Evolutionary conservation across 2,113 vertebrate species (phyloP), one percentile per base, ranked within the genome.

Genomic region (Nanorana parkeri): DNA sequence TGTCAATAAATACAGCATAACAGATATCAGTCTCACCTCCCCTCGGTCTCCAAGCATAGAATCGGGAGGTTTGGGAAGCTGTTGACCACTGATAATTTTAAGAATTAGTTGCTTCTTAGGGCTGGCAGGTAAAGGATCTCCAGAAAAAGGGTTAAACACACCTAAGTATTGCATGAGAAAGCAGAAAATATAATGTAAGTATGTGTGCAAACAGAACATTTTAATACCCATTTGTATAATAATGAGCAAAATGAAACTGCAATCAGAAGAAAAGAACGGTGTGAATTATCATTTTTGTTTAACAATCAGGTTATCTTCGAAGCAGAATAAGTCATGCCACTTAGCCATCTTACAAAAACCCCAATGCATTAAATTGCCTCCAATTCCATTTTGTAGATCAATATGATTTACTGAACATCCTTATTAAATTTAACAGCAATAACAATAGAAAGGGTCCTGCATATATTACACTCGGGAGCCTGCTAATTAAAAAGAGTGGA

Each of bases 21-120:
- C 41, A 47, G 26, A 73, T 6, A 23, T 15, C 17, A 32, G 51
- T n/a, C 85, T 92, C 85, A 99, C 97, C 96, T 99, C 98, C 84
- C 98, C 97, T 83, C 97, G 94, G 91, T 99, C 98, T 68, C 98
- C 97, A 85, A 99, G 88, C 97, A 99, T 95, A 2, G 97, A 98
- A 87, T 99, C 97, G 23, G 98, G 97, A 69, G 98, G 98, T 87
- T 99, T 99, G 51, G 97, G 98, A 28, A 99, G 92, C 83, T 99
- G 98, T 81, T 99, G 98, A 21, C 98, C 98, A 78, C 98, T 99
- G 89, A 99, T 98, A 89, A 99, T 94, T 91, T 99, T 99, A 82
- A 99, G 92, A 73, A 97, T 90, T 47, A 99, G 93, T 86, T 99
- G 97, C 85, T 99, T 99, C 90, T 99, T 99, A 75, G 97, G 96